These are phyloP conservation scores for Cephalopholis sonnerati DNA, from an alignment of 2,113 vertebrate genomes.

Conservation along the genomic window DNA sequence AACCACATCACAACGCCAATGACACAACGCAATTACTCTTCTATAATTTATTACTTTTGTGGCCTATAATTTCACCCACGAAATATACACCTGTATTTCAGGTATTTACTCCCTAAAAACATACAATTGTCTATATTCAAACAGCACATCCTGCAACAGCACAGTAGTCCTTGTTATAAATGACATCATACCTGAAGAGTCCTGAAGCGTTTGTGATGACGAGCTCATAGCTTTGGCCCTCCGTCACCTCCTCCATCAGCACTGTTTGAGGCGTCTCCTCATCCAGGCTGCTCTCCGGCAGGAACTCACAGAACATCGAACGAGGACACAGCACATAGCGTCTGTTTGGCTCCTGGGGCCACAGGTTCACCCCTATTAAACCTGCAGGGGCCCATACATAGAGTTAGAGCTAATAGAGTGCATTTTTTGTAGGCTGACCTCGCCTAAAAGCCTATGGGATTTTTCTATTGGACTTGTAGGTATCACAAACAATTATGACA, in stretches of 20 bases:
- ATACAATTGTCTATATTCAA: neutral
- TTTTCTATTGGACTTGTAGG: too few species aligned
- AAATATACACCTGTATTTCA: neutral
- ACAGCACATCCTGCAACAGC: neutral
- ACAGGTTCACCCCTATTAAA: slow-evolving; percentile 90
- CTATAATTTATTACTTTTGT: neutral
- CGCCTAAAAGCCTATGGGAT: too few species aligned
- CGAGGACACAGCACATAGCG: slow-evolving; percentile 90
- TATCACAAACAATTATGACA: too few species aligned
- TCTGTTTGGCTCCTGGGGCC: slow-evolving; percentile 82
- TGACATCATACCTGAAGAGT: slow-evolving; percentile 87
- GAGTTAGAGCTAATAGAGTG: neutral
- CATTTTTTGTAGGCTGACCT: too few species aligned
- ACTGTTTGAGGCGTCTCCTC: slow-evolving; percentile 73
- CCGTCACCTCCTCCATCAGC: slow-evolving; percentile 89
- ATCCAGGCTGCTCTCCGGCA: slow-evolving; percentile 80
- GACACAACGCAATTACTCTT: slow-evolving; percentile 9
- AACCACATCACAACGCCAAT: neutral
- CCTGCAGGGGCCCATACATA: slow-evolving; percentile 80
- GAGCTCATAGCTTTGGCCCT: slow-evolving; percentile 87
- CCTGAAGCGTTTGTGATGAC: slow-evolving; percentile 86
- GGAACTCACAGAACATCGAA: slow-evolving; percentile 93
- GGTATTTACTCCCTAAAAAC: neutral
- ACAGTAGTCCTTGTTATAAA: neutral
- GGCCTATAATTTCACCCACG: neutral